Percentiles rank a stretch among this genome's conserved stretches.
Conservation (phyloP, 2,113 vertebrate species). For the Triplophysa dalaica region DNA sequence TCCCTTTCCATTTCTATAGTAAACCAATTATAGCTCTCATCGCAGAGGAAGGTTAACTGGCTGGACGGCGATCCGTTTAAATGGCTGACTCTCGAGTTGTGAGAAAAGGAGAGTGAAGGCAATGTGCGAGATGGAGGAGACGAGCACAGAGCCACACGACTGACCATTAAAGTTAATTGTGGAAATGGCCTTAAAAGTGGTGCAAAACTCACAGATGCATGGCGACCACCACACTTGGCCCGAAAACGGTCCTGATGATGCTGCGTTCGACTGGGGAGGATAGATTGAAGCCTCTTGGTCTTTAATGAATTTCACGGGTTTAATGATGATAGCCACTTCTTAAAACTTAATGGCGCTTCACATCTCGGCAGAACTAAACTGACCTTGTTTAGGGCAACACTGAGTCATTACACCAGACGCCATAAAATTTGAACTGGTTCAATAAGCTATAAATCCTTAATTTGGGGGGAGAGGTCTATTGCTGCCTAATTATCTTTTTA, state of each 20-base stretch:
- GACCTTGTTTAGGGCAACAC: slow-evolving; percentile 72
- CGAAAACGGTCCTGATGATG: slow-evolving; percentile 55
- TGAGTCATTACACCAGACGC: slow-evolving; percentile 62
- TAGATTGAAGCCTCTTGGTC: slow-evolving; percentile 43
- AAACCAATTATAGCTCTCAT: slow-evolving; percentile 92
- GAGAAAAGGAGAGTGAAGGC: slow-evolving; percentile 55
- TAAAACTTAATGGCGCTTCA: slow-evolving; percentile 71
- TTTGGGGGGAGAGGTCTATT: slow-evolving; percentile 61
- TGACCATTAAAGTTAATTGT: slow-evolving; percentile 77
- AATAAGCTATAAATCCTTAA: slow-evolving; percentile 62
- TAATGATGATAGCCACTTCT: slow-evolving; percentile 69
- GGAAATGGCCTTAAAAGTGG: slow-evolving; percentile 62
- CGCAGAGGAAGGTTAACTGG: slow-evolving; percentile 87
- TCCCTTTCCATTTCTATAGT: slow-evolving; percentile 83
- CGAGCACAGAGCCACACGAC: slow-evolving; percentile 71
- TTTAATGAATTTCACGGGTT: slow-evolving; percentile 69
- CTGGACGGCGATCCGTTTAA: slow-evolving; percentile 73
- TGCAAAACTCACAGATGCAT: slow-evolving; percentile 61
- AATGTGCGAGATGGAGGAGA: slow-evolving; percentile 51
- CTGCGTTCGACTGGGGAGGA: slow-evolving; percentile 47
- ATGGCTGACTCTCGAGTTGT: slow-evolving; percentile 66
- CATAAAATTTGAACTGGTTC: slow-evolving; percentile 62
- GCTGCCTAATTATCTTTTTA: slow-evolving; percentile 61
- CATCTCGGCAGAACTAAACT: slow-evolving; percentile 66
- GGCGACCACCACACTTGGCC: slow-evolving; percentile 54